Evolutionary conservation across 1,140 invertebrate species (phyloP).

Genomic region (Drosophila obscura): DNA sequence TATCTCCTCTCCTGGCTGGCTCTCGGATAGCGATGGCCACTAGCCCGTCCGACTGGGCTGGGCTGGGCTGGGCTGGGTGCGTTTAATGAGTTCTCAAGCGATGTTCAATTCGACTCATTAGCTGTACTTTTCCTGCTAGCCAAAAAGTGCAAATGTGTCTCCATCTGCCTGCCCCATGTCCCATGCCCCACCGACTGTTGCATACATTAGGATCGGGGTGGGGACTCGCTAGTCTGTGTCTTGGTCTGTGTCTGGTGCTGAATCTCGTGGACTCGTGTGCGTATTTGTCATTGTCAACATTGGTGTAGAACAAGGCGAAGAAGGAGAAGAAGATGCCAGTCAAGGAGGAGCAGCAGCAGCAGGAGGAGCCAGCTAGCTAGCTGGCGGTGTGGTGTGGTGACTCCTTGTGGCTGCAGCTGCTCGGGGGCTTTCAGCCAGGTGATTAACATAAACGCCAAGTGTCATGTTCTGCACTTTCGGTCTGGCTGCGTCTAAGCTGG

Average conservation of each 20-base stretch:
- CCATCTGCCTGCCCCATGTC: conserved; percentile 19
- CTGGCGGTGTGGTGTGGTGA: conserved; percentile 5
- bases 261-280: conserved; percentile 57
- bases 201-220: conserved; percentile 13
- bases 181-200: conserved; percentile 8
- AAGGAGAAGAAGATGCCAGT: conserved; percentile 20
- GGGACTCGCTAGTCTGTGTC: conserved; percentile 1
- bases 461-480: conserved; percentile 77
- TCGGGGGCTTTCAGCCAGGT: conserved; percentile 80
- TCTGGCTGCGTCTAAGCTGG: conserved; percentile 36
- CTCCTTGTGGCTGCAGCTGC: conserved; percentile 60
- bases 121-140: conserved; percentile 72
- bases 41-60: too few species aligned
- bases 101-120: conserved; percentile 81
- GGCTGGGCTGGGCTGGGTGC: conserved; percentile 16
- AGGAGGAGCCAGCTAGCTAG: conserved; percentile 5
- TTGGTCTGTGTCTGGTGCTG: conserved; percentile 7
- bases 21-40: neutral
- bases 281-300: conserved; percentile 84
- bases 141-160: conserved; percentile 70
- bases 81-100: conserved; percentile 80
- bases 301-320: conserved; percentile 70
- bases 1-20: conserved; percentile 44
- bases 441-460: conserved; percentile 83
- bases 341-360: neutral